A percentile compares a stretch with the other conserved stretches of the same genome.
Evolutionary conservation across 2,797 vertebrate species (phyloP).

Genomic region (Eptatretus atami): DNA sequence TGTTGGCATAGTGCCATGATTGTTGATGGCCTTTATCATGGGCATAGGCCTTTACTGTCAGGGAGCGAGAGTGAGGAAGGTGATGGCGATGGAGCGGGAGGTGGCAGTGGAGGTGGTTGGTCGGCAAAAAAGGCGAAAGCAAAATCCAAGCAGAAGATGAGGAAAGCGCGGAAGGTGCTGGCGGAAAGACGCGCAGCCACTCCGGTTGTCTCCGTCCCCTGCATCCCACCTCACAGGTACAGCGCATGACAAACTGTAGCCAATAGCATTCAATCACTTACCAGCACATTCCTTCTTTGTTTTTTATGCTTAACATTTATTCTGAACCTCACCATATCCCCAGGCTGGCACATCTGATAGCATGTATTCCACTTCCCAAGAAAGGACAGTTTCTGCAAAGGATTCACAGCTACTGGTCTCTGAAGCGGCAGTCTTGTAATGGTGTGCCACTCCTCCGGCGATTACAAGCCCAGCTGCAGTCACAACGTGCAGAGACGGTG

Average conservation of each 20-base stretch:
- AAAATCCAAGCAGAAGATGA: constrained; percentile 93
- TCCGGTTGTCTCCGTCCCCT: constrained; percentile 28
- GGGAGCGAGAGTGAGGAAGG: constrained; percentile 48
- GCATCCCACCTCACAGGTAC: constrained; percentile 65
- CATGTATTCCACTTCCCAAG: constrained; percentile 60
- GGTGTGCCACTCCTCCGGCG: constrained; percentile 74
- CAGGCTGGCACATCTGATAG: constrained; percentile 91
- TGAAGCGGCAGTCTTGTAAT: constrained; percentile 88
- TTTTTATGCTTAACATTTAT: background rate
- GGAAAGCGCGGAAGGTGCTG: constrained; percentile 36
- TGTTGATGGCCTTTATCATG: no score
- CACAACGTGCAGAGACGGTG: constrained; percentile 22
- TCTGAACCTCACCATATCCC: background rate
- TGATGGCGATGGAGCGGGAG: constrained; percentile 50
- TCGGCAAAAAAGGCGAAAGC: constrained; percentile 92
- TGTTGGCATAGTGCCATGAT: no score
- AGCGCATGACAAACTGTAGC: constrained; percentile 6
- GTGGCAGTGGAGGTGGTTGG: constrained; percentile 76
- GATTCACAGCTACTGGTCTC: constrained; percentile 91
- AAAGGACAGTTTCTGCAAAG: constrained; percentile 99
- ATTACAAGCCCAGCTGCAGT: constrained; percentile 82
- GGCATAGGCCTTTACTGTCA: background rate
- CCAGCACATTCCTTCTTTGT: no score
- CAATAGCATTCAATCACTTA: no score
- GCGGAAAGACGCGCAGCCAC: constrained; percentile 25